A percentile compares a stretch with the other conserved stretches of the same genome.
These are phyloP conservation scores for Torymus aiolomorphi DNA, from an alignment of 2,888 invertebrate species.

Conservation along the genomic window DNA sequence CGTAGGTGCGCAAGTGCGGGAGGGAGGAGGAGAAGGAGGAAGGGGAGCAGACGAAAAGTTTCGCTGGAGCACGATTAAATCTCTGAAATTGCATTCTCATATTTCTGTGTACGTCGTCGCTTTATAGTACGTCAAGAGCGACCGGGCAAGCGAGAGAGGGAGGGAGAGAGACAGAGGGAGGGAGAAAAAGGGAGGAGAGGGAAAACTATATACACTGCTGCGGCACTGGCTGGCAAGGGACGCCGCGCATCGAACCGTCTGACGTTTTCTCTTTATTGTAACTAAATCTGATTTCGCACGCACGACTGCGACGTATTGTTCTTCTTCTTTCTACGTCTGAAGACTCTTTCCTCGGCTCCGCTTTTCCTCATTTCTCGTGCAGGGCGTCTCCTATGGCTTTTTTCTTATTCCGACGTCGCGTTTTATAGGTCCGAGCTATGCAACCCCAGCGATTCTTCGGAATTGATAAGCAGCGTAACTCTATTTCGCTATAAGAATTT, in stretches of 20 bases:
- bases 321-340: conserved; percentile 3
- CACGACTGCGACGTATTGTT: conserved; percentile 49
- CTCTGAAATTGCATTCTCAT: conserved; percentile 46
- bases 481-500: too few relatives aligned
- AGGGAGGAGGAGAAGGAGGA: neutral
- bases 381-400: too few relatives aligned
- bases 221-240: conserved; percentile 3
- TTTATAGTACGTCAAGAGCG: conserved; percentile 9
- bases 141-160: neutral
- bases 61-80: conserved; percentile 37
- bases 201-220: neutral
- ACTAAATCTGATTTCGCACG: conserved; percentile 48
- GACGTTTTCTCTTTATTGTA: conserved; percentile 45
- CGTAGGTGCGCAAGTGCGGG: neutral
- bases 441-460: neutral
- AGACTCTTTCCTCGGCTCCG: neutral
- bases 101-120: conserved; percentile 42
- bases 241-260: conserved; percentile 20
- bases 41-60: conserved; percentile 28
- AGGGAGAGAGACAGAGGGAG: neutral
- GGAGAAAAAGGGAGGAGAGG: neutral
- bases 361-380: neutral
- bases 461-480: neutral
- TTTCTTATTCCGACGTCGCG: neutral
- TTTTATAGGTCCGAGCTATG: neutral